Percentiles rank a stretch among this genome's conserved stretches.
Conservation (phyloP, 2,113 vertebrate species). For the Variabilichromis moorii region DNA sequence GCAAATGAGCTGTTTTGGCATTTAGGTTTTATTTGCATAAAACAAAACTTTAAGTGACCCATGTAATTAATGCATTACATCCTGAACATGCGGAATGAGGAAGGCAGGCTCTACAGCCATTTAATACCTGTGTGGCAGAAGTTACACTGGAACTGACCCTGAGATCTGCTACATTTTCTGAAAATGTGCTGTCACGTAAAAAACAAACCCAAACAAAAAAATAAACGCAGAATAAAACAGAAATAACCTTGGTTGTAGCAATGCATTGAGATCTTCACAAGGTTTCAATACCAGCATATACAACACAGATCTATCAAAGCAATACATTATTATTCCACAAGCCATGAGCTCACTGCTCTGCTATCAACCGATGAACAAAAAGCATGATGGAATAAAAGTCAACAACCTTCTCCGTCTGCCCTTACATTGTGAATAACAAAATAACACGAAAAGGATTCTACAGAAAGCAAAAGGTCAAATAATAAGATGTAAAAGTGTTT, state of each 20-base stretch:
- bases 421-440: background rate
- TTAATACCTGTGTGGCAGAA: background rate
- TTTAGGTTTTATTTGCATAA: constrained; percentile 7
- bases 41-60: background rate
- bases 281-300: background rate
- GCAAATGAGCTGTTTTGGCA: constrained; percentile 3
- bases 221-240: background rate
- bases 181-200: background rate
- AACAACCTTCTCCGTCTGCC: background rate
- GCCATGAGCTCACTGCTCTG: background rate
- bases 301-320: background rate
- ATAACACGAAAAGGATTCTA: background rate
- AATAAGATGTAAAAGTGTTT: background rate
- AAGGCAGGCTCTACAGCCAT: background rate
- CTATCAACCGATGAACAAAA: background rate
- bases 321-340: background rate
- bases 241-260: background rate
- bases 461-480: background rate
- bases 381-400: background rate
- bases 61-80: background rate
- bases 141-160: background rate
- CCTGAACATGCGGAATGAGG: background rate
- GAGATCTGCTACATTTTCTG: background rate
- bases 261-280: background rate
- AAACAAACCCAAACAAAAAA: fast-evolving